phyloP scores from a whole-genome alignment of 2,888 invertebrate species.

The Leptogaster cylindrica region DNA sequence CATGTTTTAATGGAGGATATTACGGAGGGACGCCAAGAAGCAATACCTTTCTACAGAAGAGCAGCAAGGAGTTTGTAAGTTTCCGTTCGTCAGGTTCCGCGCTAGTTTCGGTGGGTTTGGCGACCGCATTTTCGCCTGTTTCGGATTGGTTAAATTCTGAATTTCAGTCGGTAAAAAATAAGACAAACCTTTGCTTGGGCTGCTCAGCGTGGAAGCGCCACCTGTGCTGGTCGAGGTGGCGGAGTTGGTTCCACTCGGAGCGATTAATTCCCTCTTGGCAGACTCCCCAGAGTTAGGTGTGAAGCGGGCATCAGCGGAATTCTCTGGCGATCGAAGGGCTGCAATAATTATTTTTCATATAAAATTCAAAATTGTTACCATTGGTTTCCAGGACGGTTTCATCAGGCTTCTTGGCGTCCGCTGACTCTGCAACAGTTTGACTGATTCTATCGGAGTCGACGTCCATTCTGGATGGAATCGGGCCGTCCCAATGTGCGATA shows the following conservation, averaged over 20 bases:
- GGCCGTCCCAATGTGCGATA: conserved; percentile 66
- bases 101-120: background rate
- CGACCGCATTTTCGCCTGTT: background rate
- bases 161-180: too few relatives aligned
- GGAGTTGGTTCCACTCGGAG: too few relatives aligned
- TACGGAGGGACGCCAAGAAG: background rate
- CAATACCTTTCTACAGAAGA: conserved; percentile 29
- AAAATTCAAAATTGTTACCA: conserved; percentile 34
- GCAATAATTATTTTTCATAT: conserved; percentile 45
- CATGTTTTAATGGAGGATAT: conserved; percentile 25
- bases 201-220: too few relatives aligned
- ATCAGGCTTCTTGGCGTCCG: conserved; percentile 29
- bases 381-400: conserved; percentile 40
- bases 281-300: conserved; percentile 51
- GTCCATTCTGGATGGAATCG: conserved; percentile 80
- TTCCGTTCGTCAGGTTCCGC: conserved; percentile 1
- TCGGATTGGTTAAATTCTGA: background rate
- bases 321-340: conserved; percentile 65
- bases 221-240: too few relatives aligned
- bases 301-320: conserved; percentile 70
- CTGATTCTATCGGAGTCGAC: conserved; percentile 64
- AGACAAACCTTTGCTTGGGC: too few relatives aligned
- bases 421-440: conserved; percentile 21
- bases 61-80: conserved; percentile 11
- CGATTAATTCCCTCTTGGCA: conserved; percentile 60